Conservation (phyloP, 2,113 vertebrate species). For the Colistium nudipinnis region DNA sequence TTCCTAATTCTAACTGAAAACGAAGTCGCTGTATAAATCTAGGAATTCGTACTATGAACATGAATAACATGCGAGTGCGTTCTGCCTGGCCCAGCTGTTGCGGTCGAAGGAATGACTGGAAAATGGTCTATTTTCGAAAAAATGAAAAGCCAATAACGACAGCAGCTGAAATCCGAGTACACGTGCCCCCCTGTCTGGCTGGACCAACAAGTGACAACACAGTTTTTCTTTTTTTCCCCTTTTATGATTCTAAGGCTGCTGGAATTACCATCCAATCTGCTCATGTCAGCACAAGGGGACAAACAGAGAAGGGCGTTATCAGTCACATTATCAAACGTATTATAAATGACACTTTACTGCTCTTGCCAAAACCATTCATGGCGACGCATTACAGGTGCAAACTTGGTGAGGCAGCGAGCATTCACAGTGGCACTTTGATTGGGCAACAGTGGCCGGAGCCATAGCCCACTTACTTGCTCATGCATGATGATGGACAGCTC, state of each 20-base stretch:
- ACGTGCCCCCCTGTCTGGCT: slow-evolving; percentile 35
- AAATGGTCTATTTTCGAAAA: background rate
- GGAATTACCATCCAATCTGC: slow-evolving; percentile 97
- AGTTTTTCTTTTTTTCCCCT: slow-evolving; percentile 35
- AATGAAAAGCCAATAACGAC: background rate
- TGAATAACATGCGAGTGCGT: too few relatives aligned
- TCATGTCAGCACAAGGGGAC: slow-evolving; percentile 81
- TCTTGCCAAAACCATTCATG: background rate
- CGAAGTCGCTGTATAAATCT: too few relatives aligned
- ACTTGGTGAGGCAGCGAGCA: background rate
- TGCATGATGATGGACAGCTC: slow-evolving; percentile 98
- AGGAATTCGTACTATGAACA: too few relatives aligned
- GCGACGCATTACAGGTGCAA: slow-evolving; percentile 10
- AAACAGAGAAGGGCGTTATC: slow-evolving; percentile 71
- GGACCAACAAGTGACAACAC: slow-evolving; percentile 52
- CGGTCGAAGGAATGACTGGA: background rate
- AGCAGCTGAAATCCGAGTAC: background rate
- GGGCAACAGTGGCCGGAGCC: background rate
- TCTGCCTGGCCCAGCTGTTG: too few relatives aligned
- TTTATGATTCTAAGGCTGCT: slow-evolving; percentile 16
- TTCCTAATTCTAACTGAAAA: background rate
- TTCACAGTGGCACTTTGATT: background rate
- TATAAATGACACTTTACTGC: slow-evolving; percentile 7
- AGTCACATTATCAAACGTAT: slow-evolving; percentile 21
- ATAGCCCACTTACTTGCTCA: slow-evolving; percentile 85